Evolutionary conservation across 2,797 vertebrate genomes (phyloP), one percentile per base, ranked within the genome.

Genomic region (Macrochelys suwanniensis): DNA sequence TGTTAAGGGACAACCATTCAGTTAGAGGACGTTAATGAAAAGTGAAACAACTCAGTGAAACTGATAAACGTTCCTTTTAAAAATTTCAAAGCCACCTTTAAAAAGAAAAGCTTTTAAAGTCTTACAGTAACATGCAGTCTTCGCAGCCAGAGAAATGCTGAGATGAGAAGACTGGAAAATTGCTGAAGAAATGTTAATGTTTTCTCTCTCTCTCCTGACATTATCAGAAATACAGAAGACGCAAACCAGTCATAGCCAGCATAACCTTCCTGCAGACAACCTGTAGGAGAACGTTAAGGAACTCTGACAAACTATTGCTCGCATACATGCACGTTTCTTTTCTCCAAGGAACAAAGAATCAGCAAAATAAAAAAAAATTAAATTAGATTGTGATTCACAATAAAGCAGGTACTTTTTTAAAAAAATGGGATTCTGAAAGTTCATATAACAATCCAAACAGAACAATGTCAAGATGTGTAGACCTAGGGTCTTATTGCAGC

Each of bases 231-330:
- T 23, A 99, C 93, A 6, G 99, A 99, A 93, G 99, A 99, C 3
- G 97, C 98, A 98, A 99, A 98, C 99, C 99, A 99, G 97, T 99
- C 99, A 13, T 99, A 98, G 93, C 99, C 99, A n/a, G 98, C 87
- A 81, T 97, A 99, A 82, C 8, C 93, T 2, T 98, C 98, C 94
- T 97, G 98, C 92, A 98, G 98, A 97, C 98, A 98, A 94, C 96
- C 99, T 99, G 98, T 5, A 49, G 25, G 77, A 10, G 13, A 49
- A 31, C 84, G 98, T 99, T 98, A 99, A 99, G 98, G 98, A 99
- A 97, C 21, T 82, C 5, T 2, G 33, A 61, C 6, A 71, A 4
- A 25, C 31, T 15, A 26, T 53, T 15, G 0, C 17, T 28, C 11
- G 7, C 56, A 16, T 47, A 25, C 4, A 56, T 23, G 15, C 88